These are phyloP conservation scores for Lasius platythorax DNA, from an alignment of 2,888 invertebrate species.

Conservation along the genomic window DNA sequence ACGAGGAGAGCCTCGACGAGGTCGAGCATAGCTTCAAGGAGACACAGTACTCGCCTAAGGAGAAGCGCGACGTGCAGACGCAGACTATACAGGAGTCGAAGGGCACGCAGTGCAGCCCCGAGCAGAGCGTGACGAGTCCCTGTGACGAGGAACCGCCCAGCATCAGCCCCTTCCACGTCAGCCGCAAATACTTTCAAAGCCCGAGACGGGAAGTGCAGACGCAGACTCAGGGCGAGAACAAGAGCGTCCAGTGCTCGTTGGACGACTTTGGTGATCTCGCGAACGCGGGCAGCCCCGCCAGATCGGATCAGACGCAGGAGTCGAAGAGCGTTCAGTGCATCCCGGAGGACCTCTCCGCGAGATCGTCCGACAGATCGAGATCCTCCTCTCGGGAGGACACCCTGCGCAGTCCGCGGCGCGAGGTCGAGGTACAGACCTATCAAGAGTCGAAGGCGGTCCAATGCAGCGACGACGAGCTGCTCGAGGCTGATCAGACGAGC, in stretches of 20 bases:
- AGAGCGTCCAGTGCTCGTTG: slow-evolving; percentile 80
- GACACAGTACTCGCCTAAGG: slow-evolving; percentile 72
- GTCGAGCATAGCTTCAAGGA: slow-evolving; percentile 68
- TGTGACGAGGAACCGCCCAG: slow-evolving; percentile 27
- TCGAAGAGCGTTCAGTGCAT: slow-evolving; percentile 77
- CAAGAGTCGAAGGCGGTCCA: slow-evolving; percentile 81
- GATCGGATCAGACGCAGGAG: slow-evolving; percentile 67
- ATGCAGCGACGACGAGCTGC: slow-evolving; percentile 76
- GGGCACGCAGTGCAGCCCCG: slow-evolving; percentile 79
- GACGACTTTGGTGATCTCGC: slow-evolving; percentile 73
- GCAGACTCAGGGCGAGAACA: slow-evolving; percentile 81
- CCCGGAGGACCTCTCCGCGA: slow-evolving; percentile 66
- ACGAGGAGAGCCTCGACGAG: slow-evolving; percentile 50
- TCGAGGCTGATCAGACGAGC: slow-evolving; percentile 58
- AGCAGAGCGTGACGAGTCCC: slow-evolving; percentile 58
- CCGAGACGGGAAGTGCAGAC: slow-evolving; percentile 80
- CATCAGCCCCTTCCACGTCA: slow-evolving; percentile 46
- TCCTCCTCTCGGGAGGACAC: slow-evolving; percentile 52
- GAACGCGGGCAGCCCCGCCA: slow-evolving; percentile 51
- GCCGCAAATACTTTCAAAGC: slow-evolving; percentile 71
- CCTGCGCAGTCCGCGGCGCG: slow-evolving; percentile 72
- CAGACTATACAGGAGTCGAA: slow-evolving; percentile 78
- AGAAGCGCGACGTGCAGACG: slow-evolving; percentile 75
- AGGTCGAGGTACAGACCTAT: slow-evolving; percentile 81
- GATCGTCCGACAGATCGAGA: slow-evolving; percentile 39